phyloP scores from a whole-genome alignment of 2,797 vertebrate species.

The Falco biarmicus region DNA sequence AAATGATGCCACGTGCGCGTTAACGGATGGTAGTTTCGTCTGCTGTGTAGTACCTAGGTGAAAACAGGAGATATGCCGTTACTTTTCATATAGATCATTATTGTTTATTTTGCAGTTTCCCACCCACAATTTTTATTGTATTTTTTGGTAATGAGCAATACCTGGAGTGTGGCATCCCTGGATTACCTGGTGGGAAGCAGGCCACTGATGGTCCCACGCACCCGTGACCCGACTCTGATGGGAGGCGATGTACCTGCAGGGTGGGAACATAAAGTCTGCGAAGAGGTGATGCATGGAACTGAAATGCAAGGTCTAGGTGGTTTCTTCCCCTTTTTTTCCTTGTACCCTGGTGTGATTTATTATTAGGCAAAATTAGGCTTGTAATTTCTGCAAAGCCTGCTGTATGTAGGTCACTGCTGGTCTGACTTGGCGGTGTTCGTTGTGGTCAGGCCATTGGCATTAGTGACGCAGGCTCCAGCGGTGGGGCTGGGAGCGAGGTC shows the following conservation, averaged over 20 bases:
- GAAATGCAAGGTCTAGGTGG: background rate
- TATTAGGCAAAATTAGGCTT: slow-evolving; percentile 7
- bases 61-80: background rate
- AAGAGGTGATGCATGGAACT: background rate
- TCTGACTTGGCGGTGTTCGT: background rate
- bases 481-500: background rate
- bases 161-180: background rate
- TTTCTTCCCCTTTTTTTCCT: background rate
- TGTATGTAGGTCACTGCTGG: slow-evolving; percentile 19
- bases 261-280: accelerated
- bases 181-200: background rate
- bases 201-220: background rate
- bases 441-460: slow-evolving; percentile 1
- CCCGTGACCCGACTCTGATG: background rate
- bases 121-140: accelerated
- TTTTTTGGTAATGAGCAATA: background rate
- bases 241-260: background rate
- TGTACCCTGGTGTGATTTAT: background rate
- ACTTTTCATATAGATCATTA: accelerated
- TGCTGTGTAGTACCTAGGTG: background rate
- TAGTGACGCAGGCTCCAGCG: background rate
- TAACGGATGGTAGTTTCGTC: background rate
- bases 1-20: background rate
- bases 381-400: background rate
- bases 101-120: background rate